These are phyloP conservation scores for Moxostoma hubbsi DNA, from an alignment of 2,797 vertebrate genomes.

Conservation along the genomic window DNA sequence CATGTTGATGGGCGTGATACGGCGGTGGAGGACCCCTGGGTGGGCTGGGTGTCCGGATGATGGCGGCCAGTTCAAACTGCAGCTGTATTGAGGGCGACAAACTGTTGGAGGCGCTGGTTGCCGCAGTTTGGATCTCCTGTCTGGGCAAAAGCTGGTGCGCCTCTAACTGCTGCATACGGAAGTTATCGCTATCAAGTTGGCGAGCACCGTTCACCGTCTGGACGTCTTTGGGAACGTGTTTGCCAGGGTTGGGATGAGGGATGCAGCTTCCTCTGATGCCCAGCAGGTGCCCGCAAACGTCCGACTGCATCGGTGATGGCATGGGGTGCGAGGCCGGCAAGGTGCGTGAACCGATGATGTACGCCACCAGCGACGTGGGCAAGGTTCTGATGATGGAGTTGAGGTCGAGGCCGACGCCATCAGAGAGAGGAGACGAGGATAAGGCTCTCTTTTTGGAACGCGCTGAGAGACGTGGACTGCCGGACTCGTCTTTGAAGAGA, in stretches of 20 bases:
- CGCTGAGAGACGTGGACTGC: constrained; percentile 77
- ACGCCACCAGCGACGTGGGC: constrained; percentile 92
- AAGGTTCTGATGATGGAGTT: constrained; percentile 94
- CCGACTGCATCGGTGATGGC: constrained; percentile 83
- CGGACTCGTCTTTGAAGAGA: constrained; percentile 82
- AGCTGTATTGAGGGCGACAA: constrained; percentile 67
- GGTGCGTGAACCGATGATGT: constrained; percentile 87
- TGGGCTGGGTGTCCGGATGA: constrained; percentile 62
- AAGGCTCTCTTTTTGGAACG: constrained; percentile 87
- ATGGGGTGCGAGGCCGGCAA: constrained; percentile 80
- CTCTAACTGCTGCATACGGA: constrained; percentile 83
- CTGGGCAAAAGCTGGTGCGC: constrained; percentile 76
- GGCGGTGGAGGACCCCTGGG: constrained; percentile 89
- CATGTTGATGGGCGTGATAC: constrained; percentile 85
- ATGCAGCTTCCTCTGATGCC: constrained; percentile 90
- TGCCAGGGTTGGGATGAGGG: constrained; percentile 73
- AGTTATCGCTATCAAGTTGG: constrained; percentile 62
- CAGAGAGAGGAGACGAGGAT: constrained; percentile 89
- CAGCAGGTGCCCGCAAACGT: constrained; percentile 93
- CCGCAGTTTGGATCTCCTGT: constrained; percentile 62
- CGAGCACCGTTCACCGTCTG: constrained; percentile 63
- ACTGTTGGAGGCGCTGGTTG: constrained; percentile 65
- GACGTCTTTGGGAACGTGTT: constrained; percentile 63
- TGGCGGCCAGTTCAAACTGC: constrained; percentile 57
- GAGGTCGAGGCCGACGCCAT: constrained; percentile 90